Base-by-base conservation (phyloP, 2,113 vertebrate species). In the Odocoileus hemionus region DNA sequence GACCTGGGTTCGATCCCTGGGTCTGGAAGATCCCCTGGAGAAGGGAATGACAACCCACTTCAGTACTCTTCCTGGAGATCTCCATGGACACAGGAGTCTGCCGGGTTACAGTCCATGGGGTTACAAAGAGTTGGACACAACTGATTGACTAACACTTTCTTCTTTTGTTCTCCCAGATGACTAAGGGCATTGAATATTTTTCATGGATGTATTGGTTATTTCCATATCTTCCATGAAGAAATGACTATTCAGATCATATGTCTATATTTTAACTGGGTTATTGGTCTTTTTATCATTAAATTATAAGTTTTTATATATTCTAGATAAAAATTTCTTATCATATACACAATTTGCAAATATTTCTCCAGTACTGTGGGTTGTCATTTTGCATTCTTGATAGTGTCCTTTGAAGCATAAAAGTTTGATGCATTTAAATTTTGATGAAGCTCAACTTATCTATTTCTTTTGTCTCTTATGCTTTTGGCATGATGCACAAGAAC, bases 71-170 rank as follows among this genome's bases (percentile, higher is more conserved):
- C n/a, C n/a, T 36, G 64, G 64, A 36, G 64, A 36, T n/a, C 21
- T 70, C 64, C 64, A 70, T 19, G n/a, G n/a, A 70, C 19, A 23
- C 19, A 36, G 67, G 67, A 70, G 10, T 19, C 67, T 70, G 67
- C 17, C 0, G 0, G 67, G 19, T 23, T 39, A 39, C 19, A 70
- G 67, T 12, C n/a, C n/a, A 12, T 13, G 19, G n/a, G n/a, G 19
- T 70, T 21, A 70, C 67, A 70, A 39, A 39, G n/a, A 70, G 19
- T 39, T 39, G n/a, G 67, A 70, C n/a, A 23, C n/a, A 39, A 70
- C 67, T 70, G 64, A 70, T 36, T 1, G 0, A 39, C 67, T 12
- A 39, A 39, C n/a, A 70, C 19, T 39, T 70, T 23, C 19, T 70
- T 39, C 9, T 70, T 23, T 70, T 23, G 26, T 45, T 55, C 36